phyloP scores from a whole-genome alignment of 2,113 vertebrate genomes.

The Clupea harengus region DNA sequence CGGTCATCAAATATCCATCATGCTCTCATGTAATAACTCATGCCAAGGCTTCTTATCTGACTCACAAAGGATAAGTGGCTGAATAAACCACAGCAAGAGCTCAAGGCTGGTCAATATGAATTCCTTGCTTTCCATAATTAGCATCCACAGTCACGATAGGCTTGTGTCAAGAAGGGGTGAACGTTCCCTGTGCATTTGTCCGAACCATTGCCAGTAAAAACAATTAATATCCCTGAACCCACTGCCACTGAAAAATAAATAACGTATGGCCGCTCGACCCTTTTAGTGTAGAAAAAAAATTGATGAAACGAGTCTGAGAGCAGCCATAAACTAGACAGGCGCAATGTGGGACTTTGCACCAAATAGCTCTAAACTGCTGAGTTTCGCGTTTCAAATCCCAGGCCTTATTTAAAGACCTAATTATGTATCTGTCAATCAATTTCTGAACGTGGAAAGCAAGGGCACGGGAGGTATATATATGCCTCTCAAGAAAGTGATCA shows the following conservation, averaged over 20 bases:
- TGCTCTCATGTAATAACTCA: background rate
- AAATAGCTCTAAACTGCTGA: constrained; percentile 33
- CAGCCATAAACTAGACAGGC: constrained; percentile 15
- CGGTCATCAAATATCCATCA: constrained; percentile 22
- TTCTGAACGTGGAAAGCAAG: constrained; percentile 32
- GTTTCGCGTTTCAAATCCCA: constrained; percentile 16
- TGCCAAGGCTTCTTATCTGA: constrained; percentile 14
- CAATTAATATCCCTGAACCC: constrained; percentile 26
- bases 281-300: background rate
- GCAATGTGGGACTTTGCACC: constrained; percentile 12
- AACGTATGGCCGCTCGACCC: background rate
- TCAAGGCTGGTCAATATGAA: constrained; percentile 49
- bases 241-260: constrained; percentile 3
- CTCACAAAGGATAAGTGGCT: constrained; percentile 41
- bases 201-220: background rate
- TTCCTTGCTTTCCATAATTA: constrained; percentile 38
- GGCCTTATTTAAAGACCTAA: constrained; percentile 43
- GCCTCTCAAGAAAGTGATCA: constrained; percentile 28
- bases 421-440: constrained; percentile 43
- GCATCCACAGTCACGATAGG: constrained; percentile 16
- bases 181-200: constrained; percentile 20
- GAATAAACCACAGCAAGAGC: constrained; percentile 28
- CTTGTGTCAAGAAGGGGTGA: constrained; percentile 16
- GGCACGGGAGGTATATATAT: constrained; percentile 10
- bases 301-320: constrained; percentile 21